Evolutionary conservation across 1,140 invertebrate species (phyloP).

Genomic region (Theocolax elegans): DNA sequence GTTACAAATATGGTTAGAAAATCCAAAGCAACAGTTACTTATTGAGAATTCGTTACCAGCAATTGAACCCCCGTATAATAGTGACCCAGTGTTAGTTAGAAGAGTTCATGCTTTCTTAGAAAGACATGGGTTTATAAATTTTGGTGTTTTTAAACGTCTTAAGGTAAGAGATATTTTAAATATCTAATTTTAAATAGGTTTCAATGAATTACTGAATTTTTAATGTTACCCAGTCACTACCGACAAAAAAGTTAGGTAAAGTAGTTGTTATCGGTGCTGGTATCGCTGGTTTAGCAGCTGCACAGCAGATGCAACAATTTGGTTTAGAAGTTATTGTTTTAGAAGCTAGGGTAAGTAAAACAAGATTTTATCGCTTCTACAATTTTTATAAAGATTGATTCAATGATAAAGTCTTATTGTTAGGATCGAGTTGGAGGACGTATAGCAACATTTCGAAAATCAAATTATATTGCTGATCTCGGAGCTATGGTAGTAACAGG

Average conservation of each 20-base stretch:
- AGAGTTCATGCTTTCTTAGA: constrained; percentile 93
- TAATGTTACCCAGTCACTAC: constrained; percentile 68
- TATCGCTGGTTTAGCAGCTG: constrained; percentile 92
- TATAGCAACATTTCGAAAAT: constrained; percentile 96
- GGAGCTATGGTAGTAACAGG: constrained; percentile 91
- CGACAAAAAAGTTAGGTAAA: constrained; percentile 85
- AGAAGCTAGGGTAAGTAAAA: constrained; percentile 82
- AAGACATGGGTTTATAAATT: constrained; percentile 97
- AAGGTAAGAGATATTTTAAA: too few relatives aligned
- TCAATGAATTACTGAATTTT: neutral
- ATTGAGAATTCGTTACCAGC: constrained; percentile 83
- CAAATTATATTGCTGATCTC: constrained; percentile 94
- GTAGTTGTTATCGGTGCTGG: constrained; percentile 96
- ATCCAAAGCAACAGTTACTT: constrained; percentile 92
- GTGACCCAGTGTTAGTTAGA: constrained; percentile 84
- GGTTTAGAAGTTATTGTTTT: constrained; percentile 95
- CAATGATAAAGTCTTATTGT: too few relatives aligned
- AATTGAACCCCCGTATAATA: constrained; percentile 93
- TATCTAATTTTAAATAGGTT: constrained; percentile 24
- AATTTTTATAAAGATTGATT: too few relatives aligned
- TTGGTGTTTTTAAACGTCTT: constrained; percentile 93
- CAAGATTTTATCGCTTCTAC: neutral
- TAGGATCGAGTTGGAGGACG: constrained; percentile 94
- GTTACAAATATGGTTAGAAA: constrained; percentile 96
- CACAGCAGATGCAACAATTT: constrained; percentile 93